A percentile compares a stretch with the other conserved stretches of the same genome.
Evolutionary conservation across 1,140 invertebrate genomes (phyloP).

Genomic region (Halesus radiatus): DNA sequence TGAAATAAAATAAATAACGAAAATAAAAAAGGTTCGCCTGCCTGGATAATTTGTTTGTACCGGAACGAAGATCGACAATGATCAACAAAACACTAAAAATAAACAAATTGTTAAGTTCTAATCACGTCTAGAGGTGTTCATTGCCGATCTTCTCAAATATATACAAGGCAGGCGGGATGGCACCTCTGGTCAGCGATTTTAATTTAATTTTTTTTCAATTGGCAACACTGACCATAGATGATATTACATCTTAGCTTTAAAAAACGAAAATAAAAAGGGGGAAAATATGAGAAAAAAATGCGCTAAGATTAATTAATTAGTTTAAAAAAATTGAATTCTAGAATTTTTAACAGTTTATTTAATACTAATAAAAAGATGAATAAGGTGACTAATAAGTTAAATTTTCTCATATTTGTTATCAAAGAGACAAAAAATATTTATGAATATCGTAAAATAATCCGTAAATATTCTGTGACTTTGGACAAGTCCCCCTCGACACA

Average conservation of each 20-base stretch:
- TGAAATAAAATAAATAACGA: conserved; percentile 39
- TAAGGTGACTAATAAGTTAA: neutral
- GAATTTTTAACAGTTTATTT: neutral
- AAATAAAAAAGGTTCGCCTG: neutral
- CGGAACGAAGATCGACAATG: conserved; percentile 10
- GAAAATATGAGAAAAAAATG: neutral
- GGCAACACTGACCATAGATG: neutral
- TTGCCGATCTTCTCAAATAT: conserved; percentile 14
- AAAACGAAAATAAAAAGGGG: neutral
- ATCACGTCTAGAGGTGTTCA: conserved; percentile 15
- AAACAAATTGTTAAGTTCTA: conserved; percentile 33
- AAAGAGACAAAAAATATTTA: conserved; percentile 9
- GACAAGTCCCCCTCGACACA: neutral
- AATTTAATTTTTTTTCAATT: neutral
- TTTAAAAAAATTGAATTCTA: neutral
- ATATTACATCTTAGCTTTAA: neutral
- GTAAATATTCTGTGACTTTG: too few species aligned
- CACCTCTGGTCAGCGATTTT: conserved; percentile 2
- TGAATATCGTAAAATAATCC: neutral
- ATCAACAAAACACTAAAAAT: conserved; percentile 29
- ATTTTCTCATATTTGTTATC: conserved; percentile 6
- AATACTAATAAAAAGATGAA: neutral
- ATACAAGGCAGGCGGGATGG: neutral
- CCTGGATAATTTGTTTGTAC: neutral
- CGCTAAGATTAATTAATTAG: too few species aligned